Percentiles rank a stretch among this genome's conserved stretches.
phyloP scores from a whole-genome alignment of 2,113 vertebrate species.

The Grammomys surdaster region DNA sequence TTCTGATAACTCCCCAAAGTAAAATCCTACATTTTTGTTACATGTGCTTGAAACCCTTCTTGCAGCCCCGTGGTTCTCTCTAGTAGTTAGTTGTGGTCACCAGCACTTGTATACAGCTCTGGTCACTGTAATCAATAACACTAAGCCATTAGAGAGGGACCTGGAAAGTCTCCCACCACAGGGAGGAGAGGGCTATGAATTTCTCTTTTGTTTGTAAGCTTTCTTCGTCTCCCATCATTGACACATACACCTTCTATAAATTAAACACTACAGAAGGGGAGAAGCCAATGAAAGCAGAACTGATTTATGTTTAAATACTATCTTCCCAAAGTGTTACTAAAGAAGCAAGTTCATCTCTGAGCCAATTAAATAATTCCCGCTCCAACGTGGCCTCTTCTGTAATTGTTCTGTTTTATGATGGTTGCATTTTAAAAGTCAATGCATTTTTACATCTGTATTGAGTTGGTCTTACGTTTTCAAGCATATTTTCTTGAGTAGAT shows the following conservation, averaged over 20 bases:
- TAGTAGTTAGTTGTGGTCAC: neutral
- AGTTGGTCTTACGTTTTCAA: conserved; percentile 59
- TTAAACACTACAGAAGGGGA: conserved; percentile 70
- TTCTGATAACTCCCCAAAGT: neutral
- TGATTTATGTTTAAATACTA: conserved; percentile 75
- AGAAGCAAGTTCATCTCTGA: conserved; percentile 77
- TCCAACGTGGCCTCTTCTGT: conserved; percentile 60
- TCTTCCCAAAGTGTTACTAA: conserved; percentile 72
- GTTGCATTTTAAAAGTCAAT: conserved; percentile 46
- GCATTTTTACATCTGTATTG: conserved; percentile 29
- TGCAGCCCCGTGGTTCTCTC: conserved; percentile 7
- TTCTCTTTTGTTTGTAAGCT: conserved; percentile 25
- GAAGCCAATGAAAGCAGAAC: conserved; percentile 61
- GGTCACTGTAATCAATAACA: neutral
- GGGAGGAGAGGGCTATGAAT: neutral
- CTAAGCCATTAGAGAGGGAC: neutral
- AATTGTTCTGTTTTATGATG: conserved; percentile 70
- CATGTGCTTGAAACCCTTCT: neutral
- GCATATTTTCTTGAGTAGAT: conserved; percentile 70
- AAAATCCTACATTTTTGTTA: conserved; percentile 24
- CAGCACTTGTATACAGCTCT: neutral
- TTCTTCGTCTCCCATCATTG: neutral
- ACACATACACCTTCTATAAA: conserved; percentile 60
- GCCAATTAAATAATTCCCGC: conserved; percentile 81
- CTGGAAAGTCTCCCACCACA: neutral